Evolutionary conservation across 1,140 invertebrate species (phyloP).

Genomic region (Drosophila parabipectinata): DNA sequence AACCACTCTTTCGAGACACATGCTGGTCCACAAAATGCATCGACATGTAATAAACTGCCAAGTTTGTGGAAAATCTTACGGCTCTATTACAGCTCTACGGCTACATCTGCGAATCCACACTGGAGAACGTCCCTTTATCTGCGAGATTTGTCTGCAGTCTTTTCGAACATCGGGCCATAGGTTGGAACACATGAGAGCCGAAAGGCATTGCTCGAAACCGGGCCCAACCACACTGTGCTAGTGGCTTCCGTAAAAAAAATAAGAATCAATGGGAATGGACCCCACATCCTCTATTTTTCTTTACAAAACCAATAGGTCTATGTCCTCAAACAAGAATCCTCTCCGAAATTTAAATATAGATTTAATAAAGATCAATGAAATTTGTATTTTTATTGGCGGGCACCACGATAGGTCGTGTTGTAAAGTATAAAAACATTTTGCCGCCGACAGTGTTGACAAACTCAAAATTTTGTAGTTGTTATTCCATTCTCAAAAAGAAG

Average conservation of each 20-base stretch:
- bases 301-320: too few species aligned
- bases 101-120: slow-evolving; percentile 79
- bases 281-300: too few species aligned
- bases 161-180: slow-evolving; percentile 84
- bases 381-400: slow-evolving; percentile 4
- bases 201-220: slow-evolving; percentile 9
- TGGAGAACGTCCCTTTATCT: slow-evolving; percentile 68
- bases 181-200: slow-evolving; percentile 69
- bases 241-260: too few species aligned
- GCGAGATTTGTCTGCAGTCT: slow-evolving; percentile 85
- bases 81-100: slow-evolving; percentile 44
- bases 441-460: slow-evolving; percentile 63
- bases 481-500: slow-evolving; percentile 53
- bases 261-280: too few species aligned
- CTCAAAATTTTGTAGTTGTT: slow-evolving; percentile 63
- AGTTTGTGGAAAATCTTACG: slow-evolving; percentile 35
- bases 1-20: slow-evolving; percentile 20
- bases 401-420: slow-evolving; percentile 20
- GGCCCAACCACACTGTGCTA: neutral
- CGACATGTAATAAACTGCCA: slow-evolving; percentile 16
- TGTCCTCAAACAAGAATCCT: too few species aligned
- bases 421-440: slow-evolving; percentile 40
- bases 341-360: neutral
- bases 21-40: slow-evolving; percentile 13
- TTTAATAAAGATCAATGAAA: slow-evolving; percentile 5